These are phyloP conservation scores for Platyrinchus mystaceus DNA, from an alignment of 2,797 vertebrate genomes.

Conservation along the genomic window DNA sequence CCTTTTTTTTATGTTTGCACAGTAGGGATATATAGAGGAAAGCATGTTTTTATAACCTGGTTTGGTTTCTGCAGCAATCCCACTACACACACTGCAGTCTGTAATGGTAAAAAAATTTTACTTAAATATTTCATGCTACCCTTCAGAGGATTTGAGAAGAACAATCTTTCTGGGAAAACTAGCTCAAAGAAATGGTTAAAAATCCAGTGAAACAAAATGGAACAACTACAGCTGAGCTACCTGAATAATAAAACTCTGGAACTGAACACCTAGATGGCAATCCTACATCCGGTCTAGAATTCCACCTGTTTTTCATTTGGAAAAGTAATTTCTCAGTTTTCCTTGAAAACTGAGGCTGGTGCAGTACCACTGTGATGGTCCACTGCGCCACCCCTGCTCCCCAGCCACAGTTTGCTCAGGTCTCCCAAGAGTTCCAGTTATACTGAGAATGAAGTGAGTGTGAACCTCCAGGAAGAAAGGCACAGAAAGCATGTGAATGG, in stretches of 20 bases:
- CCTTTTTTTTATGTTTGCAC: neutral
- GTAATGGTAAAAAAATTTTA: neutral
- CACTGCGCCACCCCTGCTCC: accelerated
- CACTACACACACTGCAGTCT: neutral
- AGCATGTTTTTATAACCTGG: neutral
- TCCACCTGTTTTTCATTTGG: neutral
- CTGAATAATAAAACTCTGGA: neutral
- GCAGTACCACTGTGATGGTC: neutral
- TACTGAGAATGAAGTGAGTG: neutral
- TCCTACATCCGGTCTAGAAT: neutral
- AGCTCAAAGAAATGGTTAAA: neutral
- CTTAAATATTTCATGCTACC: neutral
- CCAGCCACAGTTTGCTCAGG: neutral
- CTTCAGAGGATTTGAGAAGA: neutral
- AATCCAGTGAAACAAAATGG: neutral
- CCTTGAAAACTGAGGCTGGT: neutral
- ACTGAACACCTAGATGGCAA: neutral
- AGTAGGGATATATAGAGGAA: neutral
- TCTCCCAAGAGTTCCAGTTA: neutral
- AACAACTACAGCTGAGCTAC: neutral
- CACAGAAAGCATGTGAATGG: neutral
- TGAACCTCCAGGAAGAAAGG: neutral
- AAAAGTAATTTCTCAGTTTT: neutral
- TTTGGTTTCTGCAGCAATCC: neutral
- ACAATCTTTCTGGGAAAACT: neutral